phyloP scores from a whole-genome alignment of 92 coral and sea anemone species.

The Hydrozoanthus gracilis region DNA sequence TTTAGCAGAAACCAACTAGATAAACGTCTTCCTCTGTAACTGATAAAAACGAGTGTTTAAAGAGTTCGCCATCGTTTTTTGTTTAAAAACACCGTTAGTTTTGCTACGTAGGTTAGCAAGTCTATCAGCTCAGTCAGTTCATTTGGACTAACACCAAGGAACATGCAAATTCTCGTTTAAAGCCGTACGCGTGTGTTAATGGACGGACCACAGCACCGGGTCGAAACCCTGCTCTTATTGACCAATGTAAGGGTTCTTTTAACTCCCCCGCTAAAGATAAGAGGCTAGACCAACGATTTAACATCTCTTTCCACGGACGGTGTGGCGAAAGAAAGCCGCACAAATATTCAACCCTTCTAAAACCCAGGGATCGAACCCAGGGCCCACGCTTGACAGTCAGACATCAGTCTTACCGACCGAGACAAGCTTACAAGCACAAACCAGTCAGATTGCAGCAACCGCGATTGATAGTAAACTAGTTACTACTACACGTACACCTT shows the following conservation, averaged over 20 bases:
- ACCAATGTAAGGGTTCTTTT: too few relatives aligned
- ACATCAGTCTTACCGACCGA: slow-evolving; percentile 1
- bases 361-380: slow-evolving; percentile 4
- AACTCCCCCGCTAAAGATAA: neutral
- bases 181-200: neutral
- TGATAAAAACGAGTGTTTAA: too few relatives aligned
- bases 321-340: too few relatives aligned
- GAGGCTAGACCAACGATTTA: neutral
- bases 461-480: neutral
- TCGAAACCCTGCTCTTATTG: too few relatives aligned
- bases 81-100: too few relatives aligned
- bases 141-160: neutral
- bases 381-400: slow-evolving; percentile 6
- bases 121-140: neutral
- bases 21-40: neutral
- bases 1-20: neutral
- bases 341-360: neutral
- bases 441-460: neutral
- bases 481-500: neutral
- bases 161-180: neutral
- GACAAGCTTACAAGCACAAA: slow-evolving; percentile 3
- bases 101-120: neutral
- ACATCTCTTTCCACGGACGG: too few relatives aligned
- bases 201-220: neutral
- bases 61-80: too few relatives aligned